Evolutionary conservation across 2,113 vertebrate species (phyloP), one percentile per base, ranked within the genome.

Genomic region (Tupaia tana): DNA sequence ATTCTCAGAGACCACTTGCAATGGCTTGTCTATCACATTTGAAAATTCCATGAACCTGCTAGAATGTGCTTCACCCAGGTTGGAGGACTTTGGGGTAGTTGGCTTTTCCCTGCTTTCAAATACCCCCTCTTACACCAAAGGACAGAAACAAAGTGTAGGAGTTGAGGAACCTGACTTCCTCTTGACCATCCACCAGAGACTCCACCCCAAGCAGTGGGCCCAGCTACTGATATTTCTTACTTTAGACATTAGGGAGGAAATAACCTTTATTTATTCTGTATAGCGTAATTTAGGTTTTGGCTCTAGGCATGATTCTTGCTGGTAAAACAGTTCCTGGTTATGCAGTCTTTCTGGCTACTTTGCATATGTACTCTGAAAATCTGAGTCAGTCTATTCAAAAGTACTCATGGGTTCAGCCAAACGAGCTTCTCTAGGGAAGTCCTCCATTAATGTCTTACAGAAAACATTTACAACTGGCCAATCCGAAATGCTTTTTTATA

Each of bases 401-500:
- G 43, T 1, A 3, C 19, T 86, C 29, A 58, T 19, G 54, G 31
- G 66, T 73, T 12, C 13, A 84, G 66, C 43, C 70, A 66, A 18
- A 43, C 1, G 18, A 19, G 29, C 14, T 86, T 91, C 84, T 67
- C 77, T 27, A 70, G 34, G 82, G 13, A 81, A 9, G 74, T 73
- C 27, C 24, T 52, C 56, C 1, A 24, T 19, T 81, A 88, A 86
- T 77, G 79, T 67, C 85, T 64, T 61, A 85, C 52, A 73, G 19
- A 94, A 77, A 80, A 94, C 79, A 63, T n/a, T 84, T 84, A 73
- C 56, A 80, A 56, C 6, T 77, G 73, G 56, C 16, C 61, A 77
- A n/a, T 34, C 22, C 56, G 25, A 86, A 79, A 84, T 85, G n/a
- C 43, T 27, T 78, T 92, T 58, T 82, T 43, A 75, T 52, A 93